Evolutionary conservation across 1,140 invertebrate genomes (phyloP).

Genomic region (Sesamia nonagrioides): DNA sequence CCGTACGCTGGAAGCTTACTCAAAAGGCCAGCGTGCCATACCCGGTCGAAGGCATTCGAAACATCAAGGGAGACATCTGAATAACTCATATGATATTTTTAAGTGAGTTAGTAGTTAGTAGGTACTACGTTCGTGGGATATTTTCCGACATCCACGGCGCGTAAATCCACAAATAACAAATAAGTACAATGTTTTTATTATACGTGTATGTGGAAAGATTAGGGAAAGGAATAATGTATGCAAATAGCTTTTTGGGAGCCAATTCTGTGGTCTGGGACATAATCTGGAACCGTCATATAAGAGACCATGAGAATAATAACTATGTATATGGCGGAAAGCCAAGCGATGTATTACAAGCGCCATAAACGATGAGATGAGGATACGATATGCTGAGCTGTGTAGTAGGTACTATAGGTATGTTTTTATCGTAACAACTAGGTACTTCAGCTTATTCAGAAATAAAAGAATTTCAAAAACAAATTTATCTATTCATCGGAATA

Average conservation of each 20-base stretch:
- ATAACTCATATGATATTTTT: too few relatives aligned
- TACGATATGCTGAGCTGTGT: not conserved
- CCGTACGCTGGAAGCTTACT: too few relatives aligned
- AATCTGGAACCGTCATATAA: not conserved
- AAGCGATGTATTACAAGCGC: not conserved
- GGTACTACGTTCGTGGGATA: too few relatives aligned
- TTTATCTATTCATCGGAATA: too few relatives aligned
- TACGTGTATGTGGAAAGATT: too few relatives aligned
- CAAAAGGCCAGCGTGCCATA: too few relatives aligned
- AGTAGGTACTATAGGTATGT: not conserved
- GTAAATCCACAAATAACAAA: too few relatives aligned
- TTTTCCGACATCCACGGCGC: not conserved
- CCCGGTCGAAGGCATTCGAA: too few relatives aligned
- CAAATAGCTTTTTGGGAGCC: not conserved
- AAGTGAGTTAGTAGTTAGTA: too few relatives aligned
- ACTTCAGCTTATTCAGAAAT: not conserved
- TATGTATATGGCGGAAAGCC: not conserved
- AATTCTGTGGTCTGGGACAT: not conserved
- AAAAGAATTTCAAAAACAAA: not conserved
- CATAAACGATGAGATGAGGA: not conserved
- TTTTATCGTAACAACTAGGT: not conserved
- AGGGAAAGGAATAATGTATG: not conserved
- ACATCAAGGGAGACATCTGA: too few relatives aligned
- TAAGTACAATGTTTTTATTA: too few relatives aligned
- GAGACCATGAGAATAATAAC: conserved; percentile 2